These are phyloP conservation scores for Microtus oregoni DNA, from an alignment of 2,113 vertebrate species.

Conservation along the genomic window DNA sequence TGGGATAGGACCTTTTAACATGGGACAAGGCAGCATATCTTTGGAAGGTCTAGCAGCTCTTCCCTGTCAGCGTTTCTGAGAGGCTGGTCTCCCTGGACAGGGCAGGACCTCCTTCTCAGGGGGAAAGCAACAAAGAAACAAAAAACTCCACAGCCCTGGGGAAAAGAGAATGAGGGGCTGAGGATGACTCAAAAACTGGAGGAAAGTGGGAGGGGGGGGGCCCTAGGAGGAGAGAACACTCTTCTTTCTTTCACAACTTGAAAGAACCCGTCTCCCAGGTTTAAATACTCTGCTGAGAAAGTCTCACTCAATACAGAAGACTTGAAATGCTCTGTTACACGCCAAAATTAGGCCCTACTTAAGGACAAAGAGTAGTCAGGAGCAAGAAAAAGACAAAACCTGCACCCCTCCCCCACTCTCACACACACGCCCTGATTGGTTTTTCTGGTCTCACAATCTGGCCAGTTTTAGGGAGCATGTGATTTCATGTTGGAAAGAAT, in stretches of 20 bases:
- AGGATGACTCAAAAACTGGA: not conserved
- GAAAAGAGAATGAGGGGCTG: not conserved
- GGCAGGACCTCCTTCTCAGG: slow-evolving; percentile 36
- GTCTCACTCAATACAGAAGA: slow-evolving; percentile 51
- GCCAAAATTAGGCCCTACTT: slow-evolving; percentile 57
- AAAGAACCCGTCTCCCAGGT: slow-evolving; percentile 57
- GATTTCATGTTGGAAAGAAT: not conserved
- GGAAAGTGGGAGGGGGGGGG: fast-evolving
- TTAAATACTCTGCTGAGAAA: slow-evolving; percentile 72
- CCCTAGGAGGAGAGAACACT: not conserved
- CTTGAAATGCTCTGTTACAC: slow-evolving; percentile 47
- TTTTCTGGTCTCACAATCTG: not conserved
- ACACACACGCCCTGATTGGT: not conserved
- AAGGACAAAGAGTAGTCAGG: slow-evolving; percentile 59
- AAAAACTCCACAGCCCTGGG: not conserved
- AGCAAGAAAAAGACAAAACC: slow-evolving; percentile 55
- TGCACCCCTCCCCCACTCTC: not conserved
- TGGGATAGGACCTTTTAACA: not conserved
- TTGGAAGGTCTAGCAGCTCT: slow-evolving; percentile 10
- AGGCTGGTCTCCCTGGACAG: slow-evolving; percentile 15
- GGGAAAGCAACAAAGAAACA: not conserved
- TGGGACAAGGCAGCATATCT: slow-evolving; percentile 23
- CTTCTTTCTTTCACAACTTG: slow-evolving; percentile 56
- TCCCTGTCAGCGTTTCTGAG: not conserved
- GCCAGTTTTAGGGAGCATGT: slow-evolving; percentile 29